Conservation (phyloP, 2,113 vertebrate genomes). For the Gavia stellata region DNA sequence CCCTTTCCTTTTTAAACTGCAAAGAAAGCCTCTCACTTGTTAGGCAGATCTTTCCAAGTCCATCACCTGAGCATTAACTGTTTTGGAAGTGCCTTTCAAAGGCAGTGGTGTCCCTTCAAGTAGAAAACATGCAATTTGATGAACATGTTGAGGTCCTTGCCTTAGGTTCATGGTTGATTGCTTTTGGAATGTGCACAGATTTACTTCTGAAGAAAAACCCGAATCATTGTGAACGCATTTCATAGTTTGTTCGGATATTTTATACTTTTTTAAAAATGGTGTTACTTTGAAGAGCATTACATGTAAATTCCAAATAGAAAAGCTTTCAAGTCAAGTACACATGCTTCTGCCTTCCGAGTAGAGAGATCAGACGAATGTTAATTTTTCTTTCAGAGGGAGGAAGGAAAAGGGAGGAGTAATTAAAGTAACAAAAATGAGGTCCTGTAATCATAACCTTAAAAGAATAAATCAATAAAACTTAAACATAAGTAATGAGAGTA, state of each 20-base stretch:
- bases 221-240: background rate
- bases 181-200: background rate
- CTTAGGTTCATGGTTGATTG: background rate
- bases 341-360: background rate
- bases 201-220: background rate
- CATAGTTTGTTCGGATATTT: background rate
- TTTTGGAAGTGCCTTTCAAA: background rate
- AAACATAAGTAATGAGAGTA: background rate
- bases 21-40: background rate
- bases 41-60: background rate
- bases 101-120: background rate
- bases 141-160: background rate
- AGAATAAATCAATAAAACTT: background rate
- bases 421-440: background rate
- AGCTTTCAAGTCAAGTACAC: slow-evolving; percentile 38
- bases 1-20: background rate
- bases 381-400: background rate
- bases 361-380: background rate
- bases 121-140: background rate
- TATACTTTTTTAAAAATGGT: background rate
- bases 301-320: slow-evolving; percentile 40
- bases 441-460: background rate
- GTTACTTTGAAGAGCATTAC: slow-evolving; percentile 26
- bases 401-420: background rate
- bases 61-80: background rate